Evolutionary conservation across 2,888 invertebrate species (phyloP).

Genomic region (Tetragnatha montana): DNA sequence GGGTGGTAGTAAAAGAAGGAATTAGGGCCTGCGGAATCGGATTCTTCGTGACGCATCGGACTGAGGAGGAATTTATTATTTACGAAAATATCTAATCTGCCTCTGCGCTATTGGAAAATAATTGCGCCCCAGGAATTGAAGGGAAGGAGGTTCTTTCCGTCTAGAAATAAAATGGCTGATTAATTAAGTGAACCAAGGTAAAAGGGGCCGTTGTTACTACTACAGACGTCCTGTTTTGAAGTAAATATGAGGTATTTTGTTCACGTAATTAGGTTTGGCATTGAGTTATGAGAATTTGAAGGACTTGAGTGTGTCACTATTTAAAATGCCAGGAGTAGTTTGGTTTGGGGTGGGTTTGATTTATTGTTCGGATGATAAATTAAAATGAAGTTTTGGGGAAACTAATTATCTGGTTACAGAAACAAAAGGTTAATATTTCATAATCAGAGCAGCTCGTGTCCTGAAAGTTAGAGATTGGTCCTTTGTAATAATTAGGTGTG

Average conservation of each 20-base stretch:
- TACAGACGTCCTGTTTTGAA: not conserved
- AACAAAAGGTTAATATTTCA: not conserved
- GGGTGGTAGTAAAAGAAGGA: conserved; percentile 22
- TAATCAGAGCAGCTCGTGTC: too few relatives aligned
- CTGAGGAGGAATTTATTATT: conserved; percentile 24
- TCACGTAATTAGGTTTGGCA: not conserved
- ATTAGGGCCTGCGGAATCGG: conserved; percentile 13
- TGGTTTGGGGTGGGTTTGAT: not conserved
- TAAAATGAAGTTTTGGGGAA: not conserved
- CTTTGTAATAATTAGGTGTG: too few relatives aligned
- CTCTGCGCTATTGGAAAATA: conserved; percentile 1
- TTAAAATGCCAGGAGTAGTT: not conserved
- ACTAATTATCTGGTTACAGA: not conserved
- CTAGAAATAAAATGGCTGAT: not conserved
- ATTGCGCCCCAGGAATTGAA: not conserved
- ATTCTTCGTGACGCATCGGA: not conserved
- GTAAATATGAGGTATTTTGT: not conserved
- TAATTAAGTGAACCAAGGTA: not conserved
- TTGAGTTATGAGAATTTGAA: not conserved
- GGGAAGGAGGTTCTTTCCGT: not conserved
- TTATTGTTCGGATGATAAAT: not conserved
- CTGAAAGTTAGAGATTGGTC: too few relatives aligned
- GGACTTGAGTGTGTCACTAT: not conserved
- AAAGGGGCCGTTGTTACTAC: not conserved
- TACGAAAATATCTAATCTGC: conserved; percentile 22